Percentiles rank a stretch among this genome's conserved stretches.
phyloP scores from a whole-genome alignment of 2,113 vertebrate species.

The Scophthalmus maximus region DNA sequence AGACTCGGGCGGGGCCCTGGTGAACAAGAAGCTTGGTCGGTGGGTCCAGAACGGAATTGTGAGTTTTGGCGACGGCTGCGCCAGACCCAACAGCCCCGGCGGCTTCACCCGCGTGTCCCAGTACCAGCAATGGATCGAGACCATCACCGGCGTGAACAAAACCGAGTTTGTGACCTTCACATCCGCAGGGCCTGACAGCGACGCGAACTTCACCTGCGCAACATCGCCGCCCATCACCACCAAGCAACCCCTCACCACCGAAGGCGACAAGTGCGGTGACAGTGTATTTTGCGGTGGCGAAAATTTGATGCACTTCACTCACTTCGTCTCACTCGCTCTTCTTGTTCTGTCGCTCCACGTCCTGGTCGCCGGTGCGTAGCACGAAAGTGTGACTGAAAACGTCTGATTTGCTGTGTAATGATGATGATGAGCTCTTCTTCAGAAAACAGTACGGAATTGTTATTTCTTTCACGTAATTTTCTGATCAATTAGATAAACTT shows the following conservation, averaged over 20 bases:
- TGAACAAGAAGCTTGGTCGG: conserved; percentile 36
- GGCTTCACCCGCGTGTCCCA: conserved; percentile 85
- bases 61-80: conserved; percentile 87
- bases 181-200: neutral
- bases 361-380: neutral
- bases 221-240: too few relatives aligned
- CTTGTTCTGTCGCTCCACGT: neutral
- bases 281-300: conserved; percentile 18
- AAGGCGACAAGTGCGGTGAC: rapidly evolving
- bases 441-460: too few relatives aligned
- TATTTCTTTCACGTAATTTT: too few relatives aligned
- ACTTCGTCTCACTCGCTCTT: neutral
- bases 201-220: neutral
- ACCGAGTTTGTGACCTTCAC: conserved; percentile 42
- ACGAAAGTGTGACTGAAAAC: too few relatives aligned
- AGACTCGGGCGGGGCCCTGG: conserved; percentile 75
- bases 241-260: neutral
- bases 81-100: conserved; percentile 82
- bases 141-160: neutral
- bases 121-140: conserved; percentile 84
- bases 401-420: too few relatives aligned
- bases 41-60: conserved; percentile 85
- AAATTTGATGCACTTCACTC: neutral
- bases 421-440: too few relatives aligned
- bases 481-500: too few relatives aligned